These are phyloP conservation scores for Nephotettix cincticeps DNA, from an alignment of 1,140 invertebrate species.

Conservation along the genomic window DNA sequence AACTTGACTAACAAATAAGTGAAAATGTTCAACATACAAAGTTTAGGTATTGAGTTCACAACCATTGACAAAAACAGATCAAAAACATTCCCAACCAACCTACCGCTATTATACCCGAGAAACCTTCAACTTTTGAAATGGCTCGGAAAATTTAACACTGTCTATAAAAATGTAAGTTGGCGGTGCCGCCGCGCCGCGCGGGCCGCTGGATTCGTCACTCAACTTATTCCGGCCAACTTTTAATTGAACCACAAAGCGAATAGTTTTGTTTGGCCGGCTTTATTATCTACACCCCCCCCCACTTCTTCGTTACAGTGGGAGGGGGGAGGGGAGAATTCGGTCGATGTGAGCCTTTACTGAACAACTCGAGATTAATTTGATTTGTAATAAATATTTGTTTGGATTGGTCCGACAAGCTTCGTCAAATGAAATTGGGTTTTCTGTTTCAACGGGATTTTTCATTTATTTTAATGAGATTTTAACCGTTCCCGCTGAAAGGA, in stretches of 20 bases:
- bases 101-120: no score
- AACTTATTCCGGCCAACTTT: conserved; percentile 16
- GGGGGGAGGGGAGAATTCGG: no score
- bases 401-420: conserved; percentile 15
- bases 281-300: background rate
- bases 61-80: no score
- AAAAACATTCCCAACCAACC: no score
- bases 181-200: background rate
- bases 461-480: conserved; percentile 24
- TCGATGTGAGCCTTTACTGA: conserved; percentile 20
- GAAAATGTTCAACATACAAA: no score
- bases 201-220: background rate
- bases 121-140: no score
- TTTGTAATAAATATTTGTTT: conserved; percentile 24
- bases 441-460: conserved; percentile 17
- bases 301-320: no score
- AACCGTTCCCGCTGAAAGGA: conserved; percentile 12
- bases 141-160: conserved; percentile 29
- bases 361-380: conserved; percentile 17
- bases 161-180: conserved; percentile 19
- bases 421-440: conserved; percentile 23
- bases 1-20: no score
- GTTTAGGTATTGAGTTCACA: no score
- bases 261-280: conserved; percentile 20
- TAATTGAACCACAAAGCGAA: conserved; percentile 23